Base-by-base conservation (phyloP, 2,888 invertebrate species). In the Meteorus colon region DNA sequence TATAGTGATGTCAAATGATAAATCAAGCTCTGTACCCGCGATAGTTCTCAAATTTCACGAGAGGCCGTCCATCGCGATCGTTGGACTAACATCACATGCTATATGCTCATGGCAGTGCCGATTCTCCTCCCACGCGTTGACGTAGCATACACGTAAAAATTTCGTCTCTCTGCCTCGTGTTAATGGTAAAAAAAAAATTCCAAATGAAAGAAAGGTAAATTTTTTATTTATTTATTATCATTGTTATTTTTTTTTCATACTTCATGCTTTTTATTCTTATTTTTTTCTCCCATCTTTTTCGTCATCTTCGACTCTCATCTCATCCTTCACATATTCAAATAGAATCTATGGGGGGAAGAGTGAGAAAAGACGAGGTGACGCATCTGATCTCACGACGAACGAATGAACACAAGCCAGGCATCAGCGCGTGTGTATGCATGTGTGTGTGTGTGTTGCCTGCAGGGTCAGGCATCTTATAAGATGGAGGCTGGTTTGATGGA, bases 401-500 rank as follows among this genome's bases (percentile, higher is more conserved):
- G 45, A 16, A 71, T 71, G 27, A 41, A 60, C 45, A 60, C 45
- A 41, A 62, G 60, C 41, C 24, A 60, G 59, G 29, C 29, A 41
- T 51, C 55, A 19, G 8, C 8, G 19, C 4, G n/a, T 24, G 55
- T 24, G 27, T n/a, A 16, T 29, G n/a, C 63, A 27, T 24, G 51
- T 24, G 19, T 5, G 24, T 24, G 55, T 27, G 62, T 34, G 29
- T 73, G 82, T 84, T 81, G 85, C 85, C 83, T 78, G 84, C 80
- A 85, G 86, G 84, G 83, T 84, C 84, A 76, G 75, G 73, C 65
- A 76, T 71, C 31, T 41, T 83, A 82, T 85, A 86, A 89, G 88
- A 88, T 89, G 89, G 87, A 87, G 88, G 87, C 88, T 88, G 88
- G 86, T 88, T 89, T 89, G 89, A 89, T 89, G 88, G 89, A 89